Evolutionary conservation across 1,140 invertebrate species (phyloP).

Genomic region (Aphis craccivora): DNA sequence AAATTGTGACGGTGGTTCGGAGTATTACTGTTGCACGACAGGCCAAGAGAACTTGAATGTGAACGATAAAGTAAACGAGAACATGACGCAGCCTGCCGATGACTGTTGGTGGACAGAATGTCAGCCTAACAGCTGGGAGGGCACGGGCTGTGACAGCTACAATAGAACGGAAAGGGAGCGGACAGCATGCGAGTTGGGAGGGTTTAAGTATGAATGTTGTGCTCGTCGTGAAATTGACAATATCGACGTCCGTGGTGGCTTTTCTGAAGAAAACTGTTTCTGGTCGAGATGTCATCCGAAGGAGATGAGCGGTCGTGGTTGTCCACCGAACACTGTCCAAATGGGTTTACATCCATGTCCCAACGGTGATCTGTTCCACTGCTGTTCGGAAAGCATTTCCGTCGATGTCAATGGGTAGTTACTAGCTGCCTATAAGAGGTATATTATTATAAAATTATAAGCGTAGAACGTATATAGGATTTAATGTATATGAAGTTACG

Average conservation of each 20-base stretch:
- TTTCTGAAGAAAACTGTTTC: neutral
- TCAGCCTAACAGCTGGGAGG: neutral
- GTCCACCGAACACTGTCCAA: neutral
- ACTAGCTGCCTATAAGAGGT: too few relatives aligned
- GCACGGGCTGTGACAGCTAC: neutral
- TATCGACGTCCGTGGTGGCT: too few relatives aligned
- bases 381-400: neutral
- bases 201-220: neutral
- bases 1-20: constrained; percentile 31
- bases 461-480: neutral
- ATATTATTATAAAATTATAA: too few relatives aligned
- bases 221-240: too few relatives aligned
- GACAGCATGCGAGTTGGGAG: neutral
- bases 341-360: neutral
- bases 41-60: too few relatives aligned
- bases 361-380: neutral
- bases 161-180: neutral
- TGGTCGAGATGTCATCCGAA: constrained; percentile 39
- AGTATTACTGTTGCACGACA: constrained; percentile 47
- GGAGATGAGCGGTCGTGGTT: neutral
- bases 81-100: neutral
- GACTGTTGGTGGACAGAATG: neutral
- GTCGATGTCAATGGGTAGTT: neutral
- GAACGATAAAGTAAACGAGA: too few relatives aligned
- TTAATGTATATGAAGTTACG: neutral